Percentiles rank a stretch among this genome's conserved stretches.
These are phyloP conservation scores for Schizothorax lantsangensis DNA, from an alignment of 2,797 vertebrate species.

Conservation along the genomic window DNA sequence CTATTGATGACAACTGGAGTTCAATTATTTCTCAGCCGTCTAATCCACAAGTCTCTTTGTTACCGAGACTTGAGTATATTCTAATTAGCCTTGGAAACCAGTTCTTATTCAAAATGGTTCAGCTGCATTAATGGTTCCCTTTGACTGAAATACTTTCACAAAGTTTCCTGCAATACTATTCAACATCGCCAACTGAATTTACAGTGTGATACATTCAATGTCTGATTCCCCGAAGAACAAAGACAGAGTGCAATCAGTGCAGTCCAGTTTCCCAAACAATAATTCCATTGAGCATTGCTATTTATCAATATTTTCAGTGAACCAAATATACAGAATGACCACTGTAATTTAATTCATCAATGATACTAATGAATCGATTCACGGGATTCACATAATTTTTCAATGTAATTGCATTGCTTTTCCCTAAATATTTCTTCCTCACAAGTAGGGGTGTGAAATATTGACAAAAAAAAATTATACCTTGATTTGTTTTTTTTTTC, in stretches of 20 bases:
- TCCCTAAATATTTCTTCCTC: background rate
- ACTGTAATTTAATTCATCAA: too few species aligned
- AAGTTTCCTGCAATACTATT: background rate
- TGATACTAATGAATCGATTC: too few species aligned
- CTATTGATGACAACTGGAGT: background rate
- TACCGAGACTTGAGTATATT: background rate
- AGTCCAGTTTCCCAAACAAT: background rate
- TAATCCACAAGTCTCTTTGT: background rate
- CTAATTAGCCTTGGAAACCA: background rate
- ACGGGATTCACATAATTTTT: background rate
- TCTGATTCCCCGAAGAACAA: too few species aligned
- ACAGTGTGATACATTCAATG: too few species aligned
- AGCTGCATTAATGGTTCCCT: background rate
- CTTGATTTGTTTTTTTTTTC: too few species aligned
- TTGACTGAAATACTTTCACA: background rate
- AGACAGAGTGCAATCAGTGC: too few species aligned
- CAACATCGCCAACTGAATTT: background rate
- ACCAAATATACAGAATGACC: too few species aligned
- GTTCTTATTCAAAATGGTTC: background rate
- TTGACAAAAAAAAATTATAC: background rate
- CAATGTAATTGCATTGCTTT: background rate
- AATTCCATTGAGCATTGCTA: too few species aligned
- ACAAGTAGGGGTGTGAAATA: background rate
- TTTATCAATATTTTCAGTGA: too few species aligned
- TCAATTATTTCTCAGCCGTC: background rate